Base-by-base conservation (phyloP, 30 jellyfish, hydroid and myxozoan genomes). In the Hydractinia echinata region DNA sequence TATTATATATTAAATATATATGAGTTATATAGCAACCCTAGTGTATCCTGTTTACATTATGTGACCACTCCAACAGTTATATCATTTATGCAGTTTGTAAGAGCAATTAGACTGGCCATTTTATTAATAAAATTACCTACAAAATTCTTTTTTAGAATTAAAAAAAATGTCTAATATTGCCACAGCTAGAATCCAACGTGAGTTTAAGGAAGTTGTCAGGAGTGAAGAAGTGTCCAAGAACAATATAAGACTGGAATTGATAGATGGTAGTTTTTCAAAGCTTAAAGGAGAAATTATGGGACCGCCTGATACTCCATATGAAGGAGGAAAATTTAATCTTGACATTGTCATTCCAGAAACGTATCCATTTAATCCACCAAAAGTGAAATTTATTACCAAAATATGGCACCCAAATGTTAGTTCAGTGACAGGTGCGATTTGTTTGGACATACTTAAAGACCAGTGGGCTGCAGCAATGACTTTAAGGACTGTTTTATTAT, bases 391-490 rank as follows among this genome's bases (percentile, higher is more conserved):
- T 70, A 64, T 84, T 15, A 92, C 98, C 19, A 88, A 89, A 50
- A 89, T 92, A 48, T 92, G 98, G 98, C 98, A 92, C 73, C 98
- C 98, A 44, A 92, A 92, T 85, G 82, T 92, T 8, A 92, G 98
- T 66, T 87, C 96, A 20, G 96, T 88, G 15, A 92, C 98, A 30
- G 98, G 98, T 54, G 96, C 96, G 52, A 92, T 92, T 19, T 92
- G 98, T 84, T 84, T 92, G 78, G 98, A 92, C 79, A 88, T 92
- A 16, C 78, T 92, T 20, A 92, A 88, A 84, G 98, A 88, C 76
- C 95, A 92, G 80, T 92, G 98, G 97, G 97, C 97, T 39, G 97
- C 97, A n/a, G 97, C 97, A 10, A 91, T 91, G 97, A 82, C 97
- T 7, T 72, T 91, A 73, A 79, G 97, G 19, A 91, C 97, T 13